These are phyloP conservation scores for Sminthopsis crassicaudata DNA, from an alignment of 2,113 vertebrate species.

Conservation along the genomic window DNA sequence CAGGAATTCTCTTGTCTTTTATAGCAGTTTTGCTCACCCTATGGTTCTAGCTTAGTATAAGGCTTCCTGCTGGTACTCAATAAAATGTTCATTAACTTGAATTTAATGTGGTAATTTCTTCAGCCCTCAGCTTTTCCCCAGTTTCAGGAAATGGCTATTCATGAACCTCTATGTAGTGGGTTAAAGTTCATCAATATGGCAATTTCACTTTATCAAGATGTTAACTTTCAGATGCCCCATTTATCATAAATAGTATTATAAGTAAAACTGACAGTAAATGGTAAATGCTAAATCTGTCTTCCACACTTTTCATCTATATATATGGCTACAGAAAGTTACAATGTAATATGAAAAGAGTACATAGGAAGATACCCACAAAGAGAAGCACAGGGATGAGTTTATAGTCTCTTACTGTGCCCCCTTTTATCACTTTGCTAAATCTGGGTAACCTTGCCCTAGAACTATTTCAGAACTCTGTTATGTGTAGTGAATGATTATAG, in stretches of 20 bases:
- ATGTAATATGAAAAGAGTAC: conserved; percentile 42
- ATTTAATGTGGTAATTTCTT: neutral
- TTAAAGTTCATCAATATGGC: neutral
- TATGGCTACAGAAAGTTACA: conserved; percentile 7
- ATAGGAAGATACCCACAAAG: neutral
- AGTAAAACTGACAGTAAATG: neutral
- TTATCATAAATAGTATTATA: conserved; percentile 37
- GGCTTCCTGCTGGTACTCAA: neutral
- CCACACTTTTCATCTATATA: conserved; percentile 45
- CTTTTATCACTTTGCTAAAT: conserved; percentile 47
- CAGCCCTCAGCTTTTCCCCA: neutral
- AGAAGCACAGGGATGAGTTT: neutral
- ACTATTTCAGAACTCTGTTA: conserved; percentile 33
- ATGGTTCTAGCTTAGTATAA: neutral
- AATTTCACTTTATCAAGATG: neutral
- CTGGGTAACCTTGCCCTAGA: conserved; percentile 67
- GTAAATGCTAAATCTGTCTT: neutral
- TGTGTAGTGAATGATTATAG: conserved; percentile 50
- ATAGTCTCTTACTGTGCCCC: neutral
- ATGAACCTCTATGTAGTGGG: neutral
- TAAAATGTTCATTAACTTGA: neutral
- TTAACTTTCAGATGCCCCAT: conserved; percentile 16
- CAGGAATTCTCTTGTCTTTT: neutral
- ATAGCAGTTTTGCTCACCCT: neutral
- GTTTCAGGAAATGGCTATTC: neutral